phyloP scores from a whole-genome alignment of 2,113 vertebrate genomes.

The Leptodactylus fuscus region DNA sequence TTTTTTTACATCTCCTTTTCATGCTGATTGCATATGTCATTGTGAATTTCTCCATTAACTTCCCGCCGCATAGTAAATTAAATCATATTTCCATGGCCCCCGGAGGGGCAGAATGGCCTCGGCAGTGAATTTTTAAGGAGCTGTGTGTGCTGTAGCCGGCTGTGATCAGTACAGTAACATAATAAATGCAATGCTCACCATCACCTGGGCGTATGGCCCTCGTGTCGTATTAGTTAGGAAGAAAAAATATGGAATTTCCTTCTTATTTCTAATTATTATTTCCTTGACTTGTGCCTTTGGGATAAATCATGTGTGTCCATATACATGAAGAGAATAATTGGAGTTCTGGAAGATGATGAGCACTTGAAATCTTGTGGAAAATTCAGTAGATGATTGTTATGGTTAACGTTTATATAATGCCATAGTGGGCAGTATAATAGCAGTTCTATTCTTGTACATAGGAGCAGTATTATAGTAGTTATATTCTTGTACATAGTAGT shows the following conservation, averaged over 20 bases:
- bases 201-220: neutral
- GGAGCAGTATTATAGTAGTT: neutral
- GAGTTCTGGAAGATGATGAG: neutral
- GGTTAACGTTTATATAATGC: neutral
- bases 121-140: neutral
- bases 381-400: neutral
- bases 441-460: neutral
- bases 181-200: neutral
- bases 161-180: neutral
- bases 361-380: neutral
- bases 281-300: neutral
- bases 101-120: neutral
- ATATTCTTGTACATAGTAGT: neutral
- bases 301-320: neutral
- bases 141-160: neutral
- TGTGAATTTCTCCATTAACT: slow-evolving; percentile 33
- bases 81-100: slow-evolving; percentile 34
- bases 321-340: neutral
- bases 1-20: neutral
- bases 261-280: neutral
- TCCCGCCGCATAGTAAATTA: slow-evolving; percentile 33
- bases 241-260: neutral
- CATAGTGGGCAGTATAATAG: neutral
- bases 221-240: neutral
- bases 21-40: slow-evolving; percentile 36